phyloP scores from a whole-genome alignment of 92 coral and sea anemone species.

The Porites cylindrica region DNA sequence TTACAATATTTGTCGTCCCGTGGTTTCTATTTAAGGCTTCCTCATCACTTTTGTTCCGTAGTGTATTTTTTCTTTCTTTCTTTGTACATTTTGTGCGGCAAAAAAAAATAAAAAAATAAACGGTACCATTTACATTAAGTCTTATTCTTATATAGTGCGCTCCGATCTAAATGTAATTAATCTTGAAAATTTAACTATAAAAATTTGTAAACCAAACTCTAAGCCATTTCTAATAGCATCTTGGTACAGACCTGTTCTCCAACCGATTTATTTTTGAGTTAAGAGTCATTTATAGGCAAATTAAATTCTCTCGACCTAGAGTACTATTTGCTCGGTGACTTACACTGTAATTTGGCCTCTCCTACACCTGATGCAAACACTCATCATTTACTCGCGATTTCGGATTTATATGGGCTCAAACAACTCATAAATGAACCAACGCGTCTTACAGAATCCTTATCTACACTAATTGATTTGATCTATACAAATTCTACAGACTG shows the following conservation, averaged over 20 bases:
- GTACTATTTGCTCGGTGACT: not conserved
- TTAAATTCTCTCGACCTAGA: not conserved
- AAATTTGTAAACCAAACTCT: conserved; percentile 14
- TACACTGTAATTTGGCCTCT: too few relatives aligned
- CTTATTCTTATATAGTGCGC: not conserved
- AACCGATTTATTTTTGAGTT: conserved; percentile 17
- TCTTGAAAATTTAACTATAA: conserved; percentile 36
- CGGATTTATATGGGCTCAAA: too few relatives aligned
- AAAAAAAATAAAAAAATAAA: too few relatives aligned
- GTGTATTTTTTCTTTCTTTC: not conserved
- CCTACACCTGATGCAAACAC: too few relatives aligned
- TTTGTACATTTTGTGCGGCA: not conserved
- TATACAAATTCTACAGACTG: not conserved
- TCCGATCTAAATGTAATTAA: conserved; percentile 25
- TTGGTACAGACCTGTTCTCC: not conserved
- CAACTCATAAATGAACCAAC: too few relatives aligned
- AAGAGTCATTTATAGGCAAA: conserved; percentile 14
- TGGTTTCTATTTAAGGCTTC: too few relatives aligned
- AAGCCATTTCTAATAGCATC: too few relatives aligned
- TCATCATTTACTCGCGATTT: too few relatives aligned
- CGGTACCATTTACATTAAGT: conserved; percentile 10
- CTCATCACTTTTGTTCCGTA: too few relatives aligned
- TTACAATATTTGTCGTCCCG: too few relatives aligned
- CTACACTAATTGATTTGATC: not conserved
- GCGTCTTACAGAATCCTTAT: too few relatives aligned